Evolutionary conservation across 2,888 invertebrate species (phyloP), one percentile per base, ranked within the genome.

Genomic region (Bruchidius siliquastri): DNA sequence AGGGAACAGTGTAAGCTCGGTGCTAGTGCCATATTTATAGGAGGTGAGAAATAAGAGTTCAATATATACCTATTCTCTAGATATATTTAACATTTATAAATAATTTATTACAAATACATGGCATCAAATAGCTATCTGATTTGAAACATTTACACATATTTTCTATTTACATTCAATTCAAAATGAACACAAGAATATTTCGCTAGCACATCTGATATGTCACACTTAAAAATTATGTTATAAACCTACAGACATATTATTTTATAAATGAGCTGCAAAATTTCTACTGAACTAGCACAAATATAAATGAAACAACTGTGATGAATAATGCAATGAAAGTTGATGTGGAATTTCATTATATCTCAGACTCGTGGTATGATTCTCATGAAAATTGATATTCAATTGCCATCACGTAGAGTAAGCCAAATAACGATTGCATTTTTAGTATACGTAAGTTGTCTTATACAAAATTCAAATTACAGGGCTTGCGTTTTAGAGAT

Each of bases 51-150:
- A 68, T 68, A 68, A 68, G 10, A 68, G n/a, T 8, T 13, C 49
- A 18, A 1, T 68, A 68, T 68, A 10, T 68, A 21, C 22, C 21
- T 26, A 30, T 71, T 10, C 13, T 26, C 30, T 71, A 71, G 74
- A 74, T 77, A 67, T 78, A 74, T 74, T 73, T 75, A 77, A 80
- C 80, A 80, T 80, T 80, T 77, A 80, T 79, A 79, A 79, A 79
- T 80, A 80, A 78, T 78, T 79, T 80, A 80, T 79, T 80, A 80
- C 80, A 80, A 80, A 79, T 77, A 79, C 77, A 78, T 76, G 75
- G 76, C 78, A 77, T 78, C 74, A 77, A 74, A 75, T 75, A 77
- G 72, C 77, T 76, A 77, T 75, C 74, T 71, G 32, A n/a, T 75
- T 76, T 70, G 75, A 76, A 77, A 78, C 78, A 79, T 78, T 76